These are phyloP conservation scores for Heliconius sara DNA, from an alignment of 2,888 invertebrate genomes.

Conservation along the genomic window DNA sequence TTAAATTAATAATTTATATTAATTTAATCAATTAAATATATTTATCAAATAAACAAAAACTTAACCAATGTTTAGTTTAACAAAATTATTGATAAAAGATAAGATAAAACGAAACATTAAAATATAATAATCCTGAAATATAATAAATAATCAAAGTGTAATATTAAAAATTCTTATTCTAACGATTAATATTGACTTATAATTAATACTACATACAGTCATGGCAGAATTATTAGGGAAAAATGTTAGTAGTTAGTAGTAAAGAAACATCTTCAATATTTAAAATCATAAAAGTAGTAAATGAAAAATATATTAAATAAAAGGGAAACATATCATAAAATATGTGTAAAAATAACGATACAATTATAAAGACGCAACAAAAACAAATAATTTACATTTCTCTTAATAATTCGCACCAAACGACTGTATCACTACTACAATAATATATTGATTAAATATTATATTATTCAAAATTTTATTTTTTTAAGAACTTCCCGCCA, in stretches of 20 bases:
- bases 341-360: background rate
- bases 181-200: conserved; percentile 1
- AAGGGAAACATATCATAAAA: background rate
- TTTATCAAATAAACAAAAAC: background rate
- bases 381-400: background rate
- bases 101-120: background rate
- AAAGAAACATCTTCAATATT: background rate
- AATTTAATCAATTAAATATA: too few relatives aligned
- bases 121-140: background rate
- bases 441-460: conserved; percentile 3
- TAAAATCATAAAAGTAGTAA: background rate
- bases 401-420: background rate
- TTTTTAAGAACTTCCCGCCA: background rate
- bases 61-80: background rate
- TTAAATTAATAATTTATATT: too few relatives aligned
- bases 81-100: background rate
- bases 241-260: background rate
- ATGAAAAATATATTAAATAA: background rate
- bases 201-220: background rate
- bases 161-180: background rate
- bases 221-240: background rate
- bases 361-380: background rate
- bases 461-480: background rate
- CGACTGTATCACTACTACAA: background rate
- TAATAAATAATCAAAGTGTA: background rate